Evolutionary conservation across 2,113 vertebrate genomes (phyloP), one percentile per base, ranked within the genome.

Genomic region (Nothobranchius furzeri): DNA sequence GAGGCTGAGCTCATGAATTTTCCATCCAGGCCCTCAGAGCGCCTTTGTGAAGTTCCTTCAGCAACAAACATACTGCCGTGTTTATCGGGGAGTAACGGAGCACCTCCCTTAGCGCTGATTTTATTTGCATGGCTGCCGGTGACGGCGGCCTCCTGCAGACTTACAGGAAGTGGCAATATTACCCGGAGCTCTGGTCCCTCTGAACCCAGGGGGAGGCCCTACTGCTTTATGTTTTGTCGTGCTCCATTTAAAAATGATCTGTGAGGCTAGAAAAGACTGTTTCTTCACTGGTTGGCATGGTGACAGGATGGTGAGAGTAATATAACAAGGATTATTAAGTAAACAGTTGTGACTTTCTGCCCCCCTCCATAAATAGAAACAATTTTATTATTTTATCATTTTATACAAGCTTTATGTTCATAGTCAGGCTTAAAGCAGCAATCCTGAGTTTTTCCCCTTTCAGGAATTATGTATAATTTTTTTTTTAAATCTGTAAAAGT

Each of bases 1-100:
- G 61, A 72, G 62, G 57, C 64, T 52, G 69, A 75, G 70, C 81
- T 87, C 85, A 85, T 85, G 78, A 85, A 85, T 87, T 83, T 78
- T 64, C 56, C 70, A 64, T 69, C 40, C 36, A 2, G 50, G 8
- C 52, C 76, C 70, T 66, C 58, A 64, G 64, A 71, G 68, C 37
- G 68, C 50, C 64, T 83, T 78, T 81, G 74, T 78, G 68, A 79
- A 68, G 70, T 73, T 73, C 66, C 63, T 52, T 68, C 57, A 50
- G 76, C 73, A 65, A 68, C 48, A 69, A 66, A 81, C 64, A 66
- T 20, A 45, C 51, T 60, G 40, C 63, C 0, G 64, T 52, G 42
- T 60, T 35, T 61, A 76, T 68, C 53, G 11, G 46, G 48, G 53
- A 51, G 53, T 49, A 71, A 64, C 76, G 61, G 71, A 73, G 69